Conservation (phyloP, 2,113 vertebrate species). For the Oryzias javanicus region DNA sequence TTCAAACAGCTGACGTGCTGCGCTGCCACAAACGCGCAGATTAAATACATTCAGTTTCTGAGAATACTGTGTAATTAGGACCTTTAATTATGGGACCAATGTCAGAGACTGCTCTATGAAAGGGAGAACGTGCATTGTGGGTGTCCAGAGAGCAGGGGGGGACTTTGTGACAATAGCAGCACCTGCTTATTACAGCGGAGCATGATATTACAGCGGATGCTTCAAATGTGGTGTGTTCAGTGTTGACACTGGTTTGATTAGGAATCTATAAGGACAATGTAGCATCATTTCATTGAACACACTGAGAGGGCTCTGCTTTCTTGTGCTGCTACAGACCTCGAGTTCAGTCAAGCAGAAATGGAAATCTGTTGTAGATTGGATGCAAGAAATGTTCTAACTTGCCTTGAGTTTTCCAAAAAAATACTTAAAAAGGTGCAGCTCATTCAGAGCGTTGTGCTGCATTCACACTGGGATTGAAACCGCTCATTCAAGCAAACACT, state of each 20-base stretch:
- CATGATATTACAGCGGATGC: constrained; percentile 1
- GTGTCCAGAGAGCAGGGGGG: neutral
- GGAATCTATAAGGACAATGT: no score
- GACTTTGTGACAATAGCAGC: neutral
- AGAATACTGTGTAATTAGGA: constrained; percentile 60
- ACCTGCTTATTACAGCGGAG: constrained; percentile 4
- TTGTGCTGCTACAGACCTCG: no score
- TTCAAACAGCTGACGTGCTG: constrained; percentile 2
- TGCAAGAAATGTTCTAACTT: no score
- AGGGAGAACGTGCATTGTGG: constrained; percentile 19
- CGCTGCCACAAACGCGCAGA: constrained; percentile 30
- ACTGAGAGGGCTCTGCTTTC: neutral
- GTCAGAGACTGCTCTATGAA: constrained; percentile 43
- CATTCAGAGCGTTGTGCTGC: no score
- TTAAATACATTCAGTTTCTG: constrained; percentile 59
- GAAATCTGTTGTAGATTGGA: no score
- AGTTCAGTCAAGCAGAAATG: no score
- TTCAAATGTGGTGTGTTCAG: neutral
- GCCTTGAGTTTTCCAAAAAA: no score
- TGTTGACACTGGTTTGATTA: neutral
- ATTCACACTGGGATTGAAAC: no score
- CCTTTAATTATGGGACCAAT: constrained; percentile 50
- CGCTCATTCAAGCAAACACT: no score
- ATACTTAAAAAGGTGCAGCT: no score
- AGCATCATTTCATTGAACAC: no score